phyloP scores from a whole-genome alignment of 2,113 vertebrate genomes.

The Petaurus breviceps region DNA sequence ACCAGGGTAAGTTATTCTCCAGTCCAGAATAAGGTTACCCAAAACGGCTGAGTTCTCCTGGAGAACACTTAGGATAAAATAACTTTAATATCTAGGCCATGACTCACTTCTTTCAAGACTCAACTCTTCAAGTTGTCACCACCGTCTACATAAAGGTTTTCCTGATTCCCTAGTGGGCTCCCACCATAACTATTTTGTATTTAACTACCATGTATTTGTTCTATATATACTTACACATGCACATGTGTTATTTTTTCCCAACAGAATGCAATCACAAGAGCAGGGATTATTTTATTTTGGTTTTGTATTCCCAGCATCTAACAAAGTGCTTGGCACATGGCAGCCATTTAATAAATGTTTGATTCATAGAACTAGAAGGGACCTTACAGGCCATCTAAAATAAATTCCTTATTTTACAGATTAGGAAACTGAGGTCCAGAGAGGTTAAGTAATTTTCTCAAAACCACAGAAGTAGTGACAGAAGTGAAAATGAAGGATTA shows the following conservation, averaged over 20 bases:
- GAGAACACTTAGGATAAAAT: background rate
- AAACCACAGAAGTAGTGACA: background rate
- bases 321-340: background rate
- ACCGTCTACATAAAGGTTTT: background rate
- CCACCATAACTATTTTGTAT: background rate
- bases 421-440: background rate
- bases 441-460: background rate
- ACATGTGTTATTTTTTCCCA: background rate
- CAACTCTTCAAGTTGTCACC: background rate
- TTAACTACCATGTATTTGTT: background rate
- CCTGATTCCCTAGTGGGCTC: background rate
- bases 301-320: background rate
- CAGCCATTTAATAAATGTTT: background rate
- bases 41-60: background rate
- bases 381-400: background rate
- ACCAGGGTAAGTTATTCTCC: background rate
- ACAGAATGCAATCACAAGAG: background rate
- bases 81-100: background rate
- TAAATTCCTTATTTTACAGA: background rate
- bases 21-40: background rate
- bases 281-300: background rate
- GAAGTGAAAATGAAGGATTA: background rate
- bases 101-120: background rate
- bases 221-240: background rate
- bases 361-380: background rate